Evolutionary conservation across 2,888 invertebrate genomes (phyloP).

Genomic region (Drosophila prostipennis): DNA sequence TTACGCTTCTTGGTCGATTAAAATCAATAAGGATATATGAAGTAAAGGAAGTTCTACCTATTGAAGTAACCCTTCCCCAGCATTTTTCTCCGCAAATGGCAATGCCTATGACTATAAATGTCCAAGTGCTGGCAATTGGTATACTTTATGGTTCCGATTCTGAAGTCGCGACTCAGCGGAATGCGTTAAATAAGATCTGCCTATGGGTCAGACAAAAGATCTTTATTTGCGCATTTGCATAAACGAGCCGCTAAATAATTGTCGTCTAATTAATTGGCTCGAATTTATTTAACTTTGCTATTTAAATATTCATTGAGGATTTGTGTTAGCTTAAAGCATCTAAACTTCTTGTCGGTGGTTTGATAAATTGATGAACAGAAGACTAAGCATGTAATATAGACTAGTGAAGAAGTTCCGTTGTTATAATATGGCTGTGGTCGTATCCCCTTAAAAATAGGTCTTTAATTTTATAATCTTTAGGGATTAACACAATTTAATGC

Average conservation of each 20-base stretch:
- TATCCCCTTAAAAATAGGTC: too few relatives aligned
- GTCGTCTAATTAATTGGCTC: slow-evolving; percentile 63
- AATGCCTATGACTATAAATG: too few relatives aligned
- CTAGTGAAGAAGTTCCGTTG: neutral
- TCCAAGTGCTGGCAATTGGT: too few relatives aligned
- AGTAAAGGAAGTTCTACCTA: neutral
- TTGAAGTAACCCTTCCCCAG: slow-evolving; percentile 1
- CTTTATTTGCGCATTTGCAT: slow-evolving; percentile 70
- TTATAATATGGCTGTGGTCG: too few relatives aligned
- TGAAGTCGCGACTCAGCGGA: slow-evolving; percentile 40
- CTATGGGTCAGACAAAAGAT: slow-evolving; percentile 46
- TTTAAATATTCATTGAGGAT: slow-evolving; percentile 57
- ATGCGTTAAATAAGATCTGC: slow-evolving; percentile 69
- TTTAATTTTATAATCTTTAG: too few relatives aligned
- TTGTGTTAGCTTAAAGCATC: slow-evolving; percentile 28
- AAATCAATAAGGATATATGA: neutral
- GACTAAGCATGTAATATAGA: slow-evolving; percentile 3
- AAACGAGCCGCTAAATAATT: slow-evolving; percentile 53
- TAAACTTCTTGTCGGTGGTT: neutral
- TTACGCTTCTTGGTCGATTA: neutral
- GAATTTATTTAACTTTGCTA: slow-evolving; percentile 55
- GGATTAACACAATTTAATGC: too few relatives aligned
- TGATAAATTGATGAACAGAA: slow-evolving; percentile 10
- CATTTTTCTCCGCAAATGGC: slow-evolving; percentile 7
- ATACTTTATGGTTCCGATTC: slow-evolving; percentile 45